phyloP scores from a whole-genome alignment of 2,888 invertebrate species.

The Ganaspis brasiliensis region DNA sequence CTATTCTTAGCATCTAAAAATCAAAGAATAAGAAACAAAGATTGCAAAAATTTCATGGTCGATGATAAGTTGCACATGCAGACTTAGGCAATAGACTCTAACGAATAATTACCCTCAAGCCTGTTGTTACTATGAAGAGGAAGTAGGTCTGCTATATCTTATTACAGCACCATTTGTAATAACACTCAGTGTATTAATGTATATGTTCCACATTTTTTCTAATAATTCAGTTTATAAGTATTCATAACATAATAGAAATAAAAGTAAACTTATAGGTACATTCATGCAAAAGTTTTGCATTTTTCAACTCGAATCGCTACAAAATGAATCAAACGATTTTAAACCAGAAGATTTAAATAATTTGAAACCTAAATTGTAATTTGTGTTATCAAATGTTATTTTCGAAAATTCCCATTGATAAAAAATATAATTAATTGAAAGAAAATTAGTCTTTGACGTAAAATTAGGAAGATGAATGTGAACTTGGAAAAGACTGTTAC shows the following conservation, averaged over 20 bases:
- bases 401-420: too few species aligned
- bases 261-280: conserved; percentile 5
- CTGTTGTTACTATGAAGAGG: conserved; percentile 58
- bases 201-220: not conserved
- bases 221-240: not conserved
- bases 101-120: conserved; percentile 57
- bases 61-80: not conserved
- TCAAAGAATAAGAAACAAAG: not conserved
- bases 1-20: not conserved
- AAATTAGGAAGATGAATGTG: too few species aligned
- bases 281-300: too few species aligned
- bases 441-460: too few species aligned
- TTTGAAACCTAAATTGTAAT: too few species aligned
- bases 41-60: conserved; percentile 11
- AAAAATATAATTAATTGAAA: too few species aligned
- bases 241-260: not conserved
- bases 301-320: too few species aligned
- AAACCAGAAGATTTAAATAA: too few species aligned
- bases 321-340: too few species aligned
- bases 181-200: not conserved
- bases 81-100: conserved; percentile 32
- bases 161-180: conserved; percentile 1
- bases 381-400: too few species aligned
- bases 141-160: conserved; percentile 53
- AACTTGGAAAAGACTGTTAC: too few species aligned